phyloP scores from a whole-genome alignment of 2,888 invertebrate genomes.

The Meiosimyza decipiens region DNA sequence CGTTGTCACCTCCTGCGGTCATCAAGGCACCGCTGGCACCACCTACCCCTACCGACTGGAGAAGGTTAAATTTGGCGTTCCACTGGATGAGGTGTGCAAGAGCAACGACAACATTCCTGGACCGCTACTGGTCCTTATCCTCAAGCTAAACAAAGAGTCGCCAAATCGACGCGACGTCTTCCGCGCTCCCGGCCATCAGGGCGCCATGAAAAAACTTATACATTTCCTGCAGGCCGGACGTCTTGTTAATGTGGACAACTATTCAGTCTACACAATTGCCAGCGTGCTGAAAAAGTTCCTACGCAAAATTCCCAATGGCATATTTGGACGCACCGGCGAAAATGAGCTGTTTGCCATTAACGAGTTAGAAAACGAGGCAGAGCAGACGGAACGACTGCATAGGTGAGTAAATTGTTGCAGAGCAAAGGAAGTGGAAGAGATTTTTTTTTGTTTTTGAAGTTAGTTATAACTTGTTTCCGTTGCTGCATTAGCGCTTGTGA shows the following conservation, averaged over 20 bases:
- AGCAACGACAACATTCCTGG: slow-evolving; percentile 96
- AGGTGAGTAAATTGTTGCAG: slow-evolving; percentile 71
- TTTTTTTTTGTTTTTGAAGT: not conserved
- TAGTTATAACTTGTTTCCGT: too few relatives aligned
- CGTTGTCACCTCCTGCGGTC: slow-evolving; percentile 91
- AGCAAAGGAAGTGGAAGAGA: not conserved
- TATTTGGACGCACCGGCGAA: slow-evolving; percentile 93
- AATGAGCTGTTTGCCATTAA: slow-evolving; percentile 89
- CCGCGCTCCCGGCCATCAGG: slow-evolving; percentile 94
- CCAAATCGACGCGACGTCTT: slow-evolving; percentile 94
- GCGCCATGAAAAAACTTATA: slow-evolving; percentile 92
- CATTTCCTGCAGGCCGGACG: slow-evolving; percentile 91
- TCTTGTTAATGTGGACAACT: slow-evolving; percentile 92
- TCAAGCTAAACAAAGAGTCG: slow-evolving; percentile 95
- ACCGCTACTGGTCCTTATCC: slow-evolving; percentile 87
- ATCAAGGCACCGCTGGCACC: slow-evolving; percentile 74
- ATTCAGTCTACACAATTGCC: slow-evolving; percentile 97
- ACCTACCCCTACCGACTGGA: slow-evolving; percentile 86
- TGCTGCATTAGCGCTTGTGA: too few relatives aligned
- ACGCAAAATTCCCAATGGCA: slow-evolving; percentile 94
- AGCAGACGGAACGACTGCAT: slow-evolving; percentile 92
- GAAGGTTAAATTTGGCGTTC: slow-evolving; percentile 94
- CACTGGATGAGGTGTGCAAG: slow-evolving; percentile 92
- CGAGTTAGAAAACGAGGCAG: slow-evolving; percentile 81
- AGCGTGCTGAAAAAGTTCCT: slow-evolving; percentile 98